A percentile compares a stretch with the other conserved stretches of the same genome.
These are phyloP conservation scores for Brachyopa scutellaris DNA, from an alignment of 2,888 invertebrate species.

Conservation along the genomic window DNA sequence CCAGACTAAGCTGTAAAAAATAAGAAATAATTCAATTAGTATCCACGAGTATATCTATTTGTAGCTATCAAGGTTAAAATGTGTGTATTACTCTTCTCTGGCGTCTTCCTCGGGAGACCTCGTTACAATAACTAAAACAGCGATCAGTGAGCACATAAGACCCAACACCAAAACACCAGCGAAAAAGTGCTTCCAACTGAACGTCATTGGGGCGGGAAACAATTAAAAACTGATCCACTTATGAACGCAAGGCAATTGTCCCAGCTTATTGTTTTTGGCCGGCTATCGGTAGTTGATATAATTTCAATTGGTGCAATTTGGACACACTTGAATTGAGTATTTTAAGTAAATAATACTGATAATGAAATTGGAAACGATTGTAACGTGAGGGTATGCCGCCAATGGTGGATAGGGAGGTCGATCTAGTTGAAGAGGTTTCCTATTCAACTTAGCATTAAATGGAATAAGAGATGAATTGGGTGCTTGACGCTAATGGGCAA, in stretches of 20 bases:
- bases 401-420: not conserved
- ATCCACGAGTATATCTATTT: too few species aligned
- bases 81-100: too few species aligned
- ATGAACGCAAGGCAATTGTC: not conserved
- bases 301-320: slow-evolving; percentile 19
- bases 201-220: slow-evolving; percentile 28
- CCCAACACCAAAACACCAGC: slow-evolving; percentile 25
- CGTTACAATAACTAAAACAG: slow-evolving; percentile 31
- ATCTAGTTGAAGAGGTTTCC: slow-evolving; percentile 33
- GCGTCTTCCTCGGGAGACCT: slow-evolving; percentile 2
- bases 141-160: slow-evolving; percentile 6
- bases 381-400: not conserved
- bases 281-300: slow-evolving; percentile 2
- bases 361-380: slow-evolving; percentile 22
- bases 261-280: not conserved
- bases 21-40: slow-evolving; percentile 1
- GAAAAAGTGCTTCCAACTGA: slow-evolving; percentile 57
- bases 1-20: slow-evolving; percentile 75
- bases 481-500: not conserved
- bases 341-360: slow-evolving; percentile 49
- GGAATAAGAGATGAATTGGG: not conserved
- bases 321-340: slow-evolving; percentile 19
- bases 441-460: slow-evolving; percentile 19
- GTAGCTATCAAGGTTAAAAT: too few species aligned
- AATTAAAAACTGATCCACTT: slow-evolving; percentile 57